phyloP scores from a whole-genome alignment of 2,797 vertebrate species.

The Hozukius guyotensis region DNA sequence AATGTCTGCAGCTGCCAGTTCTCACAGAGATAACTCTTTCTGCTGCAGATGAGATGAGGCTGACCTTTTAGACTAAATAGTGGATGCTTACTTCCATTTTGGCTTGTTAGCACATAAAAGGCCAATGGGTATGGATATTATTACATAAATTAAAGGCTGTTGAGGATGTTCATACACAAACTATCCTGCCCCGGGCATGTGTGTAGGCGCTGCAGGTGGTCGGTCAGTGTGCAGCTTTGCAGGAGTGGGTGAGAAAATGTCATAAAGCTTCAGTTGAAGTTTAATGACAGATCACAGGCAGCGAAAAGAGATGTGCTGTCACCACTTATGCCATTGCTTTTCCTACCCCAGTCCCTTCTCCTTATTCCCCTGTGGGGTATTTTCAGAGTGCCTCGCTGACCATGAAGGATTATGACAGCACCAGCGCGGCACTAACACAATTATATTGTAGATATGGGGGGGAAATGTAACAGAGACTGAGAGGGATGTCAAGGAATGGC shows the following conservation, averaged over 20 bases:
- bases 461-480: conserved; percentile 7
- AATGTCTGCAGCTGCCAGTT: conserved; percentile 30
- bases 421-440: conserved; percentile 44
- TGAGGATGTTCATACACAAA: conserved; percentile 13
- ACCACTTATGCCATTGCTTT: conserved; percentile 5
- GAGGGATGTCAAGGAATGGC: conserved; percentile 15
- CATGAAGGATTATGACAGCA: conserved; percentile 49
- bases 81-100: conserved; percentile 10
- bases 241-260: conserved; percentile 59
- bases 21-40: conserved; percentile 23
- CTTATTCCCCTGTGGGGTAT: conserved; percentile 24
- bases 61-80: conserved; percentile 50
- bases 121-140: conserved; percentile 9
- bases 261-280: conserved; percentile 60
- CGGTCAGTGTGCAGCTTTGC: neutral
- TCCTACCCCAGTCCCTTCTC: neutral
- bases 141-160: conserved; percentile 16
- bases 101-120: conserved; percentile 28
- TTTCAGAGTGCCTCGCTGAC: conserved; percentile 13
- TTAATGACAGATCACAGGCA: conserved; percentile 67
- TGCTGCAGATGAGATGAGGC: conserved; percentile 17
- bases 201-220: neutral
- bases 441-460: conserved; percentile 37
- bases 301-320: conserved; percentile 47
- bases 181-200: neutral